Percentiles rank a stretch among this genome's conserved stretches.
Evolutionary conservation across 2,113 vertebrate species (phyloP).

Genomic region (Istiophorus platypterus): DNA sequence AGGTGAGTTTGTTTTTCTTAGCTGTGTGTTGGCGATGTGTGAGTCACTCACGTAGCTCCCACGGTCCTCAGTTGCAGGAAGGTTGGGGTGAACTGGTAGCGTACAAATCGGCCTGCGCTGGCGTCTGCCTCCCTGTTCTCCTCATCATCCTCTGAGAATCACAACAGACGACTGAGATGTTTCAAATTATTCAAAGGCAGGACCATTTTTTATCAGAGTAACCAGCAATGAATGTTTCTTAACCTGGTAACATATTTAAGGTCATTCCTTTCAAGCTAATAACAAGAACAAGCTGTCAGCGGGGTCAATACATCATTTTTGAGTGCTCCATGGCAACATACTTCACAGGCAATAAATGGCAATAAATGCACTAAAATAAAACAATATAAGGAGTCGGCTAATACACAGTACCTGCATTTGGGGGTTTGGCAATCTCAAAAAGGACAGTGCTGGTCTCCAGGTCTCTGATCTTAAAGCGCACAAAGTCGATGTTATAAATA

Average conservation of each 20-base stretch:
- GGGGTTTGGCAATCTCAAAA: constrained; percentile 96
- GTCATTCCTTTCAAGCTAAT: neutral
- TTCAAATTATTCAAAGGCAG: constrained; percentile 7
- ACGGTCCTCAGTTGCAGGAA: constrained; percentile 93
- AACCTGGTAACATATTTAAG: neutral
- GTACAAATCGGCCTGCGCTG: constrained; percentile 91
- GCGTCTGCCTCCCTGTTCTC: constrained; percentile 84
- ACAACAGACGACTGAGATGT: constrained; percentile 10
- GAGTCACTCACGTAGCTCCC: constrained; percentile 92
- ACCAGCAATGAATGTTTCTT: neutral
- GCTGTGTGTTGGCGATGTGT: constrained; percentile 37
- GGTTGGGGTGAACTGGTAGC: constrained; percentile 95
- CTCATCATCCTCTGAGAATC: constrained; percentile 80
- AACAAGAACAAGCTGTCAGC: neutral
- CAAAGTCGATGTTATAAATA: constrained; percentile 93
- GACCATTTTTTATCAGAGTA: constrained; percentile 7
- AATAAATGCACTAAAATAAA: neutral
- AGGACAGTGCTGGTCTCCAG: constrained; percentile 92
- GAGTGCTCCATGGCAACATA: neutral
- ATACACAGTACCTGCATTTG: constrained; percentile 82
- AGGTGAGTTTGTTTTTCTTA: constrained; percentile 26
- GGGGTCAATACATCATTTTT: neutral
- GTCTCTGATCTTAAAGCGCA: constrained; percentile 95
- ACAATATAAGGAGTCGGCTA: neutral
- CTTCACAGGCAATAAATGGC: neutral